A percentile compares a stretch with the other conserved stretches of the same genome.
These are phyloP conservation scores for Noctua pronuba DNA, from an alignment of 2,888 invertebrate genomes.

Conservation along the genomic window DNA sequence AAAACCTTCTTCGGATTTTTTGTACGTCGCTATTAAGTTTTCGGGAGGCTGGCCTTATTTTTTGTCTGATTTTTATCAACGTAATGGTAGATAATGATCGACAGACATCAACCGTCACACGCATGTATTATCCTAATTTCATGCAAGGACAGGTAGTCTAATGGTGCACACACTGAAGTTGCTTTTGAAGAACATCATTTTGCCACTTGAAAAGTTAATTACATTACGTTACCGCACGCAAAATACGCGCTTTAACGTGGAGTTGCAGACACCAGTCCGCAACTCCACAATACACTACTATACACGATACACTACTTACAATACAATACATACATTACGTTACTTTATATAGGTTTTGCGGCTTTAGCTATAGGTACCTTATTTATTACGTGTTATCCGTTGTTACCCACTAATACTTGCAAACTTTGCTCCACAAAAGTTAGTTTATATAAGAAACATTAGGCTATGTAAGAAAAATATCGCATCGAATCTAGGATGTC, in stretches of 20 bases:
- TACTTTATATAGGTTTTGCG: background rate
- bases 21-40: constrained; percentile 1
- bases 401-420: background rate
- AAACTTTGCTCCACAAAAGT: background rate
- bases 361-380: background rate
- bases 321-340: no score
- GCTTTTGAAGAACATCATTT: background rate
- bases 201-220: background rate
- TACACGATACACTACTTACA: no score
- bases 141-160: constrained; percentile 27
- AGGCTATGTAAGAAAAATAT: background rate
- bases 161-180: background rate
- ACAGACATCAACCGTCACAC: constrained; percentile 2
- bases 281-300: no score
- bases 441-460: background rate
- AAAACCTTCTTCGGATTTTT: constrained; percentile 28
- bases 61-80: constrained; percentile 35
- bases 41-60: constrained; percentile 8
- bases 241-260: no score
- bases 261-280: no score
- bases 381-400: background rate
- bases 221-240: no score
- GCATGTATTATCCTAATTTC: constrained; percentile 17
- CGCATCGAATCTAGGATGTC: background rate
- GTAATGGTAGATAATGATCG: constrained; percentile 24